A percentile compares a stretch with the other conserved stretches of the same genome.
Conservation (phyloP, 2,888 invertebrate species). For the Eulithis testata region DNA sequence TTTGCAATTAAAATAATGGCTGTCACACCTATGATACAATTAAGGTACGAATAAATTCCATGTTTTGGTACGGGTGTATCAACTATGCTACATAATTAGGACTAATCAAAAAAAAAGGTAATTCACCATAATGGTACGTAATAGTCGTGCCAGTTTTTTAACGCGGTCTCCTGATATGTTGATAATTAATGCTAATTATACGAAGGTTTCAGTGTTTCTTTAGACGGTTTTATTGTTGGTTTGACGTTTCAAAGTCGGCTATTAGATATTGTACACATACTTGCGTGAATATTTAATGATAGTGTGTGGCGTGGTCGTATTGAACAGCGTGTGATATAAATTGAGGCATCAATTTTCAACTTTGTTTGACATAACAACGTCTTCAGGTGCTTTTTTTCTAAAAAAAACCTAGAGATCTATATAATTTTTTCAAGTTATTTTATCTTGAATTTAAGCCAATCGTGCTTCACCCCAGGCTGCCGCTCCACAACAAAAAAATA, state of each 20-base stretch:
- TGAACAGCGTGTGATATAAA: background rate
- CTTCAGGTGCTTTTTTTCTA: too few species aligned
- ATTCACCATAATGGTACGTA: slow-evolving; percentile 58
- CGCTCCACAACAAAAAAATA: too few species aligned
- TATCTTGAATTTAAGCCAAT: too few species aligned
- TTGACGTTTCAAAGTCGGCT: slow-evolving; percentile 40
- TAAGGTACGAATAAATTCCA: slow-evolving; percentile 75
- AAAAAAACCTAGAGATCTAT: too few species aligned
- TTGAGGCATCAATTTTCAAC: too few species aligned
- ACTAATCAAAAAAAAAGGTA: slow-evolving; percentile 63
- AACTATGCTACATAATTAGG: slow-evolving; percentile 58
- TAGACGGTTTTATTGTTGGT: slow-evolving; percentile 45
- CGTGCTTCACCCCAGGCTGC: too few species aligned
- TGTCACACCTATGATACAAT: slow-evolving; percentile 83
- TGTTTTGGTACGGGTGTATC: slow-evolving; percentile 53
- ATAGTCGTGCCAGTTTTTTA: slow-evolving; percentile 45
- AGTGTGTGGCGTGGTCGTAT: slow-evolving; percentile 10
- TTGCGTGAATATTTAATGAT: slow-evolving; percentile 36
- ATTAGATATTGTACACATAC: slow-evolving; percentile 41
- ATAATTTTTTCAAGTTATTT: too few species aligned
- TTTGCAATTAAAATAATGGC: slow-evolving; percentile 83
- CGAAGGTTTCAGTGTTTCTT: slow-evolving; percentile 37
- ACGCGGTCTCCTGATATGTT: slow-evolving; percentile 58
- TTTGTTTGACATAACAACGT: too few species aligned
- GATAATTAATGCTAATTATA: slow-evolving; percentile 58